Evolutionary conservation across 2,888 invertebrate species (phyloP), one percentile per base, ranked within the genome.

Genomic region (Serrognathus titanus): DNA sequence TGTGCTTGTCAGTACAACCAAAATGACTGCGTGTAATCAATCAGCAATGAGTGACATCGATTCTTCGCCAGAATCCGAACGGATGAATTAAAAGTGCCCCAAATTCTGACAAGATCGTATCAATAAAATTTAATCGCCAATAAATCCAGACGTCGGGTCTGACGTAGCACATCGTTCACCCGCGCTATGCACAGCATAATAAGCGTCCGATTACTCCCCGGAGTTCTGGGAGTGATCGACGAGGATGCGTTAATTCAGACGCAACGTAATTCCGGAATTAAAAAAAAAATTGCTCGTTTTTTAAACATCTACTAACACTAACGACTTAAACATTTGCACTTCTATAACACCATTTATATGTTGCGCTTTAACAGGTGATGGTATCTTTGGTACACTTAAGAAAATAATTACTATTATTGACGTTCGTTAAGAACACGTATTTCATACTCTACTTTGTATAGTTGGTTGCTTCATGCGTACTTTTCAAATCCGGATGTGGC

Each of bases 341-440:
- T 37, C 39, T 49, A 41, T 53, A 59, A 59, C 57, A 57, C 51
- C 53, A 52, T 50, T 54, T 47, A 58, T 52, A 12, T 48, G 16
- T 63, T 63, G 63, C 61, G 24, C 55, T 54, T 63, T 41, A 63
- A 63, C 63, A 63, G 61, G 63, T 63, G 63, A 46, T 7, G 24
- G 46, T 13, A 9, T 46, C n/a, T 16, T 46, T 37, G 13, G 13
- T 45, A 43, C 48, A 31, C 13, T 16, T 11, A 49, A 40, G 13
- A 54, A 54, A 54, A 54, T 49, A 12, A 20, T 16, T 38, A 3
- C 16, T 48, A 48, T 16, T 12, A 12, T 40, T 40, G 40, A 40
- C 12, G 40, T 12, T 40, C 6, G 40, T 40, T 31, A 5, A 31
- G 24, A 31, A 31, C 24, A 40, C 40, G 40, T 40, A 11, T 11